A percentile compares a stretch with the other conserved stretches of the same genome.
Conservation (phyloP, 1,140 invertebrate genomes). For the Caenorhabditis briggsae region DNA sequence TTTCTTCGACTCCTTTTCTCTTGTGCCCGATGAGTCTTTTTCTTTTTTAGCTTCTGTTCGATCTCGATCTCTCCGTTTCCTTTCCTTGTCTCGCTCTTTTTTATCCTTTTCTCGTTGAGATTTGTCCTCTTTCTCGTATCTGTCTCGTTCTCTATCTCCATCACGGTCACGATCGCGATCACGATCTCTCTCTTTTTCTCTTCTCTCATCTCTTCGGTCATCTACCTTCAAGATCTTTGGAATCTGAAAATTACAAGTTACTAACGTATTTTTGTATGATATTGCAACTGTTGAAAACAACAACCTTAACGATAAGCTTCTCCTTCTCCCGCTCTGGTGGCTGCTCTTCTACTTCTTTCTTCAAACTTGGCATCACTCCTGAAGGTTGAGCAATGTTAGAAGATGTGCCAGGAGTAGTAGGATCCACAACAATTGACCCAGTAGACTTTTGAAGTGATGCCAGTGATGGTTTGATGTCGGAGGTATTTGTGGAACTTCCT, state of each 20-base stretch:
- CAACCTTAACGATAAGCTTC: constrained; percentile 12
- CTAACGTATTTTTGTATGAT: too few species aligned
- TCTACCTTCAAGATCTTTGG: constrained; percentile 6
- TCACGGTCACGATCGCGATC: constrained; percentile 14
- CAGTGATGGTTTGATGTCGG: neutral
- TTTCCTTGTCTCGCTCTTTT: neutral
- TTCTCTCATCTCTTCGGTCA: constrained; percentile 17
- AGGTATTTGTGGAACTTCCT: neutral
- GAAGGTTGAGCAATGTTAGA: neutral
- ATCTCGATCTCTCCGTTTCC: constrained; percentile 6
- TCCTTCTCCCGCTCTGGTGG: constrained; percentile 22
- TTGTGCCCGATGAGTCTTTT: neutral
- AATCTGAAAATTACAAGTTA: neutral
- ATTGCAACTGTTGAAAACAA: neutral
- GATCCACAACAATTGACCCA: too few species aligned
- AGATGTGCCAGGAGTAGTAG: neutral
- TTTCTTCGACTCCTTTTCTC: constrained; percentile 14
- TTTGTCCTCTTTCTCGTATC: constrained; percentile 14
- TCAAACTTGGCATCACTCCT: neutral
- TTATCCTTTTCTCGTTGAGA: neutral
- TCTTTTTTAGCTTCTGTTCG: constrained; percentile 1
- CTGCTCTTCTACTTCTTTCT: constrained; percentile 4
- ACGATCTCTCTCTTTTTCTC: neutral
- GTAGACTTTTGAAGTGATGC: neutral
- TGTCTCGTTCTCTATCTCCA: constrained; percentile 2